phyloP scores from a whole-genome alignment of 1,140 invertebrate genomes.

The Trachymyrmex cornetzi region DNA sequence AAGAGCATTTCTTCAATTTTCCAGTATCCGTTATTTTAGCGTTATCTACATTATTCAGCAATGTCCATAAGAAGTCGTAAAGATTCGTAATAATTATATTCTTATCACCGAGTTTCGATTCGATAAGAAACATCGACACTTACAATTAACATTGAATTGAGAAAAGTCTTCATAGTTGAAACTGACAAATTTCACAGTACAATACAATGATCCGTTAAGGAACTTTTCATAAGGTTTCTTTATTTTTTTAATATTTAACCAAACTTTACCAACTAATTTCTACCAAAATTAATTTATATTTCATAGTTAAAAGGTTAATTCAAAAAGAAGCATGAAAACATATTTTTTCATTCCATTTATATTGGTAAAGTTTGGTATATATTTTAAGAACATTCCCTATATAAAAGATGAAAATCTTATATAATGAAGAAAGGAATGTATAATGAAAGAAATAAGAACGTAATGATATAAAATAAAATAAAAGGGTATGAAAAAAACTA shows the following conservation, averaged over 20 bases:
- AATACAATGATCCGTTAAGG: neutral
- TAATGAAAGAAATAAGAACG: slow-evolving; percentile 6
- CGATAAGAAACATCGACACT: neutral
- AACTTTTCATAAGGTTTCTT: slow-evolving; percentile 11
- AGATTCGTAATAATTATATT: neutral
- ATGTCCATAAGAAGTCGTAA: neutral
- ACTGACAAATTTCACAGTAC: neutral
- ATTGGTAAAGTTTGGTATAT: neutral
- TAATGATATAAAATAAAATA: neutral
- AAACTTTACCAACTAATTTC: neutral
- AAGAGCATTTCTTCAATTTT: slow-evolving; percentile 7
- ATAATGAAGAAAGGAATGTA: neutral
- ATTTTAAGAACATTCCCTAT: neutral
- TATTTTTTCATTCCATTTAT: neutral
- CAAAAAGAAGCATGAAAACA: neutral
- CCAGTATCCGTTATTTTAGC: neutral
- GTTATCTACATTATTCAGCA: neutral
- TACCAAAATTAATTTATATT: neutral
- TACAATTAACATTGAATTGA: slow-evolving; percentile 8
- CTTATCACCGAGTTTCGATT: neutral
- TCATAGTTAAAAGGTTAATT: neutral
- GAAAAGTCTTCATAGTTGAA: slow-evolving; percentile 1
- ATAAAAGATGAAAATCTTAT: slow-evolving; percentile 5
- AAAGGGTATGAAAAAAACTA: neutral
- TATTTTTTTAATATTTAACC: neutral